Evolutionary conservation across 1,140 invertebrate species (phyloP).

Genomic region (Limonius californicus): DNA sequence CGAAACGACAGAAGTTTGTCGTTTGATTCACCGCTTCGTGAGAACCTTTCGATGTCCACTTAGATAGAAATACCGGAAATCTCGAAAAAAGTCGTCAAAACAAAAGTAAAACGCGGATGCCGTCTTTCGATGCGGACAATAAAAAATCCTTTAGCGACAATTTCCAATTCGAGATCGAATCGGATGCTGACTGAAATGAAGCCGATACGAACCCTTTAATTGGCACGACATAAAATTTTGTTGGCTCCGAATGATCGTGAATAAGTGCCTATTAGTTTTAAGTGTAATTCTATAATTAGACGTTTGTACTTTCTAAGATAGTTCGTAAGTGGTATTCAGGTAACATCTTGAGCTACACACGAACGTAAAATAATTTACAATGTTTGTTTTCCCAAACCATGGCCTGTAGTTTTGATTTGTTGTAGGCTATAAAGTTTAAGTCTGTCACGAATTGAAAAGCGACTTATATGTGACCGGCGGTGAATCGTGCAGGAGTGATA

Average conservation of each 20-base stretch:
- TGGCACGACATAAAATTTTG: too few relatives aligned
- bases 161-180: too few relatives aligned
- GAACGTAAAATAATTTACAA: not conserved
- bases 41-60: not conserved
- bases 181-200: too few relatives aligned
- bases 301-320: not conserved
- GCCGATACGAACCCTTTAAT: too few relatives aligned
- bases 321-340: not conserved
- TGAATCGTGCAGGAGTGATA: conserved; percentile 9
- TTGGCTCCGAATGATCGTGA: not conserved
- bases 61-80: too few relatives aligned
- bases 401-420: conserved; percentile 6
- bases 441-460: conserved; percentile 4
- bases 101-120: too few relatives aligned
- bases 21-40: conserved; percentile 2
- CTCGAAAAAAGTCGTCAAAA: too few relatives aligned
- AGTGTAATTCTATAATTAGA: not conserved
- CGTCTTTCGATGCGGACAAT: too few relatives aligned
- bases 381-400: conserved; percentile 1
- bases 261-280: not conserved
- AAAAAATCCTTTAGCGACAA: too few relatives aligned
- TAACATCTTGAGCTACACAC: not conserved
- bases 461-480: not conserved
- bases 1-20: not conserved
- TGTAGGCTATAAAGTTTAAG: not conserved